Percentiles rank a stretch among this genome's conserved stretches.
phyloP scores from a whole-genome alignment of 2,113 vertebrate genomes.

The Rafetus swinhoei region DNA sequence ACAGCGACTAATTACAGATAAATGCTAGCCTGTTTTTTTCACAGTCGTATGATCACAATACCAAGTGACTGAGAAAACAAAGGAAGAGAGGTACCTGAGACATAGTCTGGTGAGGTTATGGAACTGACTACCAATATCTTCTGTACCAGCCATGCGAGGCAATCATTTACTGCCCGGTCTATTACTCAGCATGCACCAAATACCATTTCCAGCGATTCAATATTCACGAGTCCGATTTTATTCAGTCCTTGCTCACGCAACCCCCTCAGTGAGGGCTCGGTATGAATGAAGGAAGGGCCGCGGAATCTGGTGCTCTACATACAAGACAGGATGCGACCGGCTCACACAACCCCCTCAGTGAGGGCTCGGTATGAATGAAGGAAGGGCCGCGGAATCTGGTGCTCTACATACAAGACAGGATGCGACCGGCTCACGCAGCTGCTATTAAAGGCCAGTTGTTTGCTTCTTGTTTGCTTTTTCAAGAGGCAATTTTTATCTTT shows the following conservation, averaged over 20 bases:
- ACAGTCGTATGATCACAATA: background rate
- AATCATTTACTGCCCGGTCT: background rate
- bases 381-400: background rate
- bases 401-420: background rate
- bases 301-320: rapidly evolving
- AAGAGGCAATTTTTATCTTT: background rate
- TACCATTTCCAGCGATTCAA: background rate
- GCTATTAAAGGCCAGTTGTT: background rate
- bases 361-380: background rate
- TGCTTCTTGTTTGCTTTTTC: rapidly evolving
- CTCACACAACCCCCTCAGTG: background rate
- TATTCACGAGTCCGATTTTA: background rate
- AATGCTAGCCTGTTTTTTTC: slow-evolving; percentile 18
- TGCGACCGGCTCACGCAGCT: background rate
- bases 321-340: background rate
- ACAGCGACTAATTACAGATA: slow-evolving; percentile 20
- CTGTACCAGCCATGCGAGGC: background rate
- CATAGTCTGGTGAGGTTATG: background rate
- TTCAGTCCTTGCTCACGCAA: background rate
- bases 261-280: background rate
- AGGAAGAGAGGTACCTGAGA: background rate
- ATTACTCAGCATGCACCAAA: background rate
- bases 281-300: background rate
- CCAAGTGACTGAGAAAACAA: slow-evolving; percentile 28
- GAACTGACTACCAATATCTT: background rate